Conservation (phyloP, 2,888 invertebrate genomes). For the Agonum fuliginosum region DNA sequence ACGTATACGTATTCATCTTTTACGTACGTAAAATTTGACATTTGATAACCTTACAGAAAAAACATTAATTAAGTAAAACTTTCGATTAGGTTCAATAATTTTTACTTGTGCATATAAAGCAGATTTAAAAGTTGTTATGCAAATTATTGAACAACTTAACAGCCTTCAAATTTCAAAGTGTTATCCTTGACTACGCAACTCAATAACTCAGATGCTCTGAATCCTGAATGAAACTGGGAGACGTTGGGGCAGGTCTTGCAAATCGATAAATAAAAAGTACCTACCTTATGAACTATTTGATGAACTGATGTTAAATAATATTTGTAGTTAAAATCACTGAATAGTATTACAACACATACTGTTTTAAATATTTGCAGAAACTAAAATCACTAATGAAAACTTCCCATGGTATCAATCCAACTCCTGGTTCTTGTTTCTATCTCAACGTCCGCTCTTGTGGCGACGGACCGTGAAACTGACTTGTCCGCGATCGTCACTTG, state of each 20-base stretch:
- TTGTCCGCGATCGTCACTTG: constrained; percentile 72
- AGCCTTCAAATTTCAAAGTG: constrained; percentile 8
- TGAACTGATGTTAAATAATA: neutral
- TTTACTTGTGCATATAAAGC: neutral
- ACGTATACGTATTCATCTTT: constrained; percentile 13
- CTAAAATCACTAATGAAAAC: neutral
- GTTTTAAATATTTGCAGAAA: neutral
- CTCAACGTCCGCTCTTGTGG: constrained; percentile 72
- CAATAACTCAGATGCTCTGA: neutral
- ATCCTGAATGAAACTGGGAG: neutral
- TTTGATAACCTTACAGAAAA: constrained; percentile 21
- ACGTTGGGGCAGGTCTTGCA: constrained; percentile 34
- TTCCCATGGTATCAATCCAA: neutral
- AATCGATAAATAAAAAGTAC: too few species aligned
- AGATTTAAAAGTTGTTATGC: constrained; percentile 29
- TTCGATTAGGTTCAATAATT: neutral
- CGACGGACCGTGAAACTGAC: constrained; percentile 74
- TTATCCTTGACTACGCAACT: constrained; percentile 11
- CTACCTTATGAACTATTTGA: too few species aligned
- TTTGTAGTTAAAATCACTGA: neutral
- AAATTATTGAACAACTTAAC: constrained; percentile 3
- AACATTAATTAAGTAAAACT: neutral
- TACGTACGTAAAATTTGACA: constrained; percentile 4
- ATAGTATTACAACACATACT: neutral
- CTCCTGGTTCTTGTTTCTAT: neutral